Evolutionary conservation across 2,888 invertebrate species (phyloP).

Genomic region (Agonopterix heracliana): DNA sequence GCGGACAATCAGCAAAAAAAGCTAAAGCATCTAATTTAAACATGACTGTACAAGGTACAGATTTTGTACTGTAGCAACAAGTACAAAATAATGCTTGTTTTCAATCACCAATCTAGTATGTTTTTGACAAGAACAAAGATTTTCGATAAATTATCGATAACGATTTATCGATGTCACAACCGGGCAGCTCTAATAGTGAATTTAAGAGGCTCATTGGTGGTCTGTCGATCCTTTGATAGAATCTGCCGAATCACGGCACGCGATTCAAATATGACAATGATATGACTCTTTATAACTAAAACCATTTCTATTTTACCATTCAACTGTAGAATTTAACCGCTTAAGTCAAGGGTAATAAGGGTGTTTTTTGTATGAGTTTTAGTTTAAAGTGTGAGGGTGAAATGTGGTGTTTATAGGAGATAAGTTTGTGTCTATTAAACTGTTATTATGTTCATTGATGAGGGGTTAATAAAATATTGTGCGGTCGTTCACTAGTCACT

Average conservation of each 20-base stretch:
- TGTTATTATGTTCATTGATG: conserved; percentile 67
- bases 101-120: too few relatives aligned
- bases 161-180: conserved; percentile 7
- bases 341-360: background rate
- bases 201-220: conserved; percentile 64
- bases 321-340: background rate
- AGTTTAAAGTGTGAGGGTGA: conserved; percentile 3
- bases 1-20: too few relatives aligned
- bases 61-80: too few relatives aligned
- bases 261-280: conserved; percentile 71
- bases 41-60: too few relatives aligned
- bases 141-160: background rate
- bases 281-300: conserved; percentile 46
- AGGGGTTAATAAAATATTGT: conserved; percentile 70
- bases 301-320: background rate
- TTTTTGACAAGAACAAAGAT: too few relatives aligned
- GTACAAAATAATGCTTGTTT: too few relatives aligned
- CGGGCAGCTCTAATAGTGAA: conserved; percentile 23
- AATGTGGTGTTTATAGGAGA: conserved; percentile 32
- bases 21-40: too few relatives aligned
- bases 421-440: conserved; percentile 70
- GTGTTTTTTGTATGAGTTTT: conserved; percentile 13
- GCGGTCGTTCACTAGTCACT: conserved; percentile 17
- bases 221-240: conserved; percentile 64
- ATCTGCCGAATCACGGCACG: conserved; percentile 72